These are phyloP conservation scores for Enteromius argenteus DNA, from an alignment of 2,797 vertebrate genomes.

Conservation along the genomic window DNA sequence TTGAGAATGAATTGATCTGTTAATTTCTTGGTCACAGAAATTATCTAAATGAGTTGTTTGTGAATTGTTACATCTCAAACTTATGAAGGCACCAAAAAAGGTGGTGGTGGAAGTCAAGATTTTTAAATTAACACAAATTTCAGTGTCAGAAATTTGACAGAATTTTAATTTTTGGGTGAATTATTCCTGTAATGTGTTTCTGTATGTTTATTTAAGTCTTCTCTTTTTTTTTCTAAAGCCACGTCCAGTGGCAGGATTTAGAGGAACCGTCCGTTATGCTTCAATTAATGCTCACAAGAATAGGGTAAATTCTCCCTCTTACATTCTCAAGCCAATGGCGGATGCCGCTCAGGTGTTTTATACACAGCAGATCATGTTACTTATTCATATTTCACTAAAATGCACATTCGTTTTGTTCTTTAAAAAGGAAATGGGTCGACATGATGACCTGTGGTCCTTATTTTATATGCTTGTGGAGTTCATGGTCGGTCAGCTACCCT, in stretches of 20 bases:
- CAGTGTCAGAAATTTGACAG: background rate
- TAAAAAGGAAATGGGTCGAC: slow-evolving; percentile 94
- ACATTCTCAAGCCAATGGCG: background rate
- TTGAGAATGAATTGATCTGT: background rate
- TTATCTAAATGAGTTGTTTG: background rate
- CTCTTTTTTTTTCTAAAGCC: slow-evolving; percentile 80
- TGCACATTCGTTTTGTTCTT: slow-evolving; percentile 35
- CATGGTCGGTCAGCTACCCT: slow-evolving; percentile 94
- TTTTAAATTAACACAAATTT: background rate
- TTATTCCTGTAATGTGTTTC: background rate
- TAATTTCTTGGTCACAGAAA: background rate
- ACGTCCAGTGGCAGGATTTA: slow-evolving; percentile 93
- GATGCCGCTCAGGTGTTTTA: background rate
- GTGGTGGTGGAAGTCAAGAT: background rate
- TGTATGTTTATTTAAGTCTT: background rate
- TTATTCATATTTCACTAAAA: slow-evolving; percentile 5
- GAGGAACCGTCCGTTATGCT: slow-evolving; percentile 96
- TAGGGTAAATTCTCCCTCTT: slow-evolving; percentile 77
- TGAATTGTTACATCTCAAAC: background rate
- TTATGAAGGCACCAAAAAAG: background rate
- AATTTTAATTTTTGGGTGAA: background rate
- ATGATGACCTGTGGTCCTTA: slow-evolving; percentile 97
- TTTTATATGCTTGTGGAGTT: slow-evolving; percentile 99
- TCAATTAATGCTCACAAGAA: slow-evolving; percentile 98
- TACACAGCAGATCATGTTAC: background rate